phyloP scores from a whole-genome alignment of 2,113 vertebrate genomes.

The Anoura caudifer region DNA sequence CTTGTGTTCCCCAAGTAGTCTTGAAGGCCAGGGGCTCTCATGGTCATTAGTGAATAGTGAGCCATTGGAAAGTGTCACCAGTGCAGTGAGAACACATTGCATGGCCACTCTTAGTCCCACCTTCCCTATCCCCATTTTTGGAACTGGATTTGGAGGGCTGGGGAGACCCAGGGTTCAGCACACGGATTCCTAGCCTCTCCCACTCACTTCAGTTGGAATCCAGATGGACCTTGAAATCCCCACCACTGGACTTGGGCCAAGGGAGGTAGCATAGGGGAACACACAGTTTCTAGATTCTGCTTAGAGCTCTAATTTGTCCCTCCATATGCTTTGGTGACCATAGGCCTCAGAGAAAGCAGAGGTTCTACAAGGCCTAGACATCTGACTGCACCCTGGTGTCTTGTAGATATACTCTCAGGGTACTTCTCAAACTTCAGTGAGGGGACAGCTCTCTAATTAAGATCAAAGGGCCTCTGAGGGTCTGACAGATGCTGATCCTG shows the following conservation, averaged over 20 bases:
- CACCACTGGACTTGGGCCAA: background rate
- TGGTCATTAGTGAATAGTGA: background rate
- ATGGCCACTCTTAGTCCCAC: background rate
- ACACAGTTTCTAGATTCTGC: background rate
- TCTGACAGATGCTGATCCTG: no score
- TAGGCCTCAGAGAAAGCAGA: background rate
- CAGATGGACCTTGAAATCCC: background rate
- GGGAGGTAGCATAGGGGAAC: background rate
- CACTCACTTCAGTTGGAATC: background rate
- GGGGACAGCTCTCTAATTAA: background rate
- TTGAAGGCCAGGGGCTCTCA: rapidly evolving
- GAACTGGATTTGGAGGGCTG: background rate
- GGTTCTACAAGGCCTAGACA: background rate
- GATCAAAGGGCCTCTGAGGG: background rate
- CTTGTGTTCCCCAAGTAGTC: background rate
- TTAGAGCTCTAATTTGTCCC: background rate
- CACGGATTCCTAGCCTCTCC: background rate
- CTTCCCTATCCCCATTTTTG: background rate
- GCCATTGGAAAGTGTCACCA: no score
- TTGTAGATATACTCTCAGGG: background rate
- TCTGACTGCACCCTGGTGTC: background rate
- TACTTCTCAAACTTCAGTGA: background rate
- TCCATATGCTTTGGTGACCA: background rate
- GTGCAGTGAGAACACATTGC: background rate
- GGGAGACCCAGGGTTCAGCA: rapidly evolving